A percentile compares a stretch with the other conserved stretches of the same genome.
Evolutionary conservation across 37 sponge, comb jelly and placozoan species (phyloP).

Genomic region (Lycopodina hypogea): DNA sequence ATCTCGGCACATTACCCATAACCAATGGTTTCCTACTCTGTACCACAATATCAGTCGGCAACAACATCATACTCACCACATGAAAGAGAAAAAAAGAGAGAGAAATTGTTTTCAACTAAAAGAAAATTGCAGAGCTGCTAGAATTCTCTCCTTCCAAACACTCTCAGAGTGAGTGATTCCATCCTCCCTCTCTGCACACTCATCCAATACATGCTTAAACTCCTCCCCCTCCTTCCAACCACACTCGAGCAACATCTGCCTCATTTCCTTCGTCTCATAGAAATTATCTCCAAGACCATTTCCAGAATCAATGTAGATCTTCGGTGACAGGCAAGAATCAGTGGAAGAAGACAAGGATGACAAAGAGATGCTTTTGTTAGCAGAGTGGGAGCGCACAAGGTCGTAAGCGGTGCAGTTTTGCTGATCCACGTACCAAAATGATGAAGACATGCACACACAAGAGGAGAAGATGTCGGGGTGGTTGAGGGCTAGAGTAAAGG

Average conservation of each 20-base stretch:
- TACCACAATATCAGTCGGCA: too few species aligned
- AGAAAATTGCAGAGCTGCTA: constrained; percentile 50
- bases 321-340: not conserved
- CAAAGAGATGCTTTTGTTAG: not conserved
- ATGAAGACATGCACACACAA: constrained; percentile 74
- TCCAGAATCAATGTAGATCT: constrained; percentile 83
- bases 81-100: too few species aligned
- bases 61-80: too few species aligned
- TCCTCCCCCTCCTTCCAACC: constrained; percentile 70
- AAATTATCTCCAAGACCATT: constrained; percentile 72
- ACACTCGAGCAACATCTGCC: constrained; percentile 30
- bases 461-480: constrained; percentile 48
- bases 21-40: too few species aligned
- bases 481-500: constrained; percentile 52
- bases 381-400: constrained; percentile 18
- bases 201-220: constrained; percentile 60
- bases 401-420: constrained; percentile 42
- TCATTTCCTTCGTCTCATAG: constrained; percentile 65
- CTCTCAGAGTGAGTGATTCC: constrained; percentile 73
- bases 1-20: too few species aligned
- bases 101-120: too few species aligned
- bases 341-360: not conserved
- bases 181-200: constrained; percentile 24
- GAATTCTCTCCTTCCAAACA: constrained; percentile 77
- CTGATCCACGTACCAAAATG: constrained; percentile 75